Evolutionary conservation across 2,113 vertebrate genomes (phyloP).

Genomic region (Ciconia stormi): DNA sequence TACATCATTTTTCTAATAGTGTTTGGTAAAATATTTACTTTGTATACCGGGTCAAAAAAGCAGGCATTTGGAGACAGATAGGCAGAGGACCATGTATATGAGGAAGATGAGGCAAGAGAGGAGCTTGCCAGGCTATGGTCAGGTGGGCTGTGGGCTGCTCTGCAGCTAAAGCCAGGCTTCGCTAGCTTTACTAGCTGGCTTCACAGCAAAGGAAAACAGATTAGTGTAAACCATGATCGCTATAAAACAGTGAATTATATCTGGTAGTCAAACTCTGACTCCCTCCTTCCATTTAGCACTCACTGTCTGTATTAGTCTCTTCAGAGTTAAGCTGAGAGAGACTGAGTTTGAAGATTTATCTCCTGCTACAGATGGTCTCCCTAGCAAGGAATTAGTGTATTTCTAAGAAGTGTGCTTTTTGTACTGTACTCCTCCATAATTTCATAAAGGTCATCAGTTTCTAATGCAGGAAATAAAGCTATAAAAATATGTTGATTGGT

Average conservation of each 20-base stretch:
- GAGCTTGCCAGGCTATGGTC: background rate
- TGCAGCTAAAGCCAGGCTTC: background rate
- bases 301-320: background rate
- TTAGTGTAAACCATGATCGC: background rate
- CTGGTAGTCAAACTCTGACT: background rate
- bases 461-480: background rate
- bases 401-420: background rate
- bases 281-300: background rate
- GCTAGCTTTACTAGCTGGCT: background rate
- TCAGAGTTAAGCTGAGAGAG: background rate
- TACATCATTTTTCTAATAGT: fast-evolving
- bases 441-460: background rate
- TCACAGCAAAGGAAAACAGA: background rate
- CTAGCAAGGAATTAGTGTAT: background rate
- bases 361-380: background rate
- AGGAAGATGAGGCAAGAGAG: background rate
- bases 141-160: background rate
- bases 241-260: background rate
- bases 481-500: background rate
- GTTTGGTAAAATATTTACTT: background rate
- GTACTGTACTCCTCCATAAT: background rate
- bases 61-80: background rate
- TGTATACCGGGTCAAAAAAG: background rate
- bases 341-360: background rate
- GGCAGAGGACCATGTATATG: background rate